Percentiles rank a stretch among this genome's conserved stretches.
Evolutionary conservation across 2,797 vertebrate genomes (phyloP).

Genomic region (Tympanoctomys barrerae): DNA sequence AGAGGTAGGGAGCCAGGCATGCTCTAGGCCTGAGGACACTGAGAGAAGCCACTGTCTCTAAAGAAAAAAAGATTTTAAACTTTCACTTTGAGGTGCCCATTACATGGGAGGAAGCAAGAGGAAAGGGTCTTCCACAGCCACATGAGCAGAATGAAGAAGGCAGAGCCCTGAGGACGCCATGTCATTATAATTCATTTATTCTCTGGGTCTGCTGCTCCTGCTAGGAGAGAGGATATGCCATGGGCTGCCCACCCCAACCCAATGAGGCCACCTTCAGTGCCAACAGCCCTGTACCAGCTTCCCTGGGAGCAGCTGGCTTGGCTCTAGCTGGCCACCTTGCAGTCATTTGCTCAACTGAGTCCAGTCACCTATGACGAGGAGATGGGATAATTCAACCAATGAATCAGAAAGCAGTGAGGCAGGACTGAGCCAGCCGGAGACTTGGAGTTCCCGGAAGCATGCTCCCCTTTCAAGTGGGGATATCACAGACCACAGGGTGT

Average conservation of each 20-base stretch:
- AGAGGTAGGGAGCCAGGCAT: neutral
- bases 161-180: neutral
- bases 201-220: neutral
- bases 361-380: neutral
- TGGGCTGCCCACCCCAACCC: neutral
- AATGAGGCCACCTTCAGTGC: neutral
- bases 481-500: neutral
- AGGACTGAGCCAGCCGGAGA: neutral
- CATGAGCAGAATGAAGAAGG: neutral
- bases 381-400: neutral
- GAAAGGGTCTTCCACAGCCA: neutral
- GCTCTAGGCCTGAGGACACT: neutral
- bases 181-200: neutral
- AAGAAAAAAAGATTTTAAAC: neutral
- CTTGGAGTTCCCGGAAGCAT: neutral
- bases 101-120: neutral
- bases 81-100: neutral
- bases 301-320: neutral
- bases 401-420: neutral
- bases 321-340: neutral
- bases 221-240: neutral
- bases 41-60: neutral
- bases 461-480: neutral
- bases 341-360: neutral
- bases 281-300: neutral